These are phyloP conservation scores for Chymomyza procnemis DNA, from an alignment of 2,888 invertebrate species.

Conservation along the genomic window DNA sequence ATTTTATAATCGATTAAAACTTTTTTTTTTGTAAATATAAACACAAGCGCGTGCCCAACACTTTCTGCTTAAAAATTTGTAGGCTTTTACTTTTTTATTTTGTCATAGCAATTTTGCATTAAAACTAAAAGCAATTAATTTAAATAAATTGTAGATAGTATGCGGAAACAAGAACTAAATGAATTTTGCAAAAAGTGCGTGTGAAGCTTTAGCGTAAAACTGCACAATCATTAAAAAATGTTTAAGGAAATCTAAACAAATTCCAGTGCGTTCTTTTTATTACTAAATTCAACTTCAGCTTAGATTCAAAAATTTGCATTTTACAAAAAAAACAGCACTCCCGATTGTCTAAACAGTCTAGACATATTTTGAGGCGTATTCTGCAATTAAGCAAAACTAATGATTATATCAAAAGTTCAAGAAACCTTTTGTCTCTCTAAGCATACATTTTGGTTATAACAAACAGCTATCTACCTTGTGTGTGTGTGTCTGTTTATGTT, in stretches of 20 bases:
- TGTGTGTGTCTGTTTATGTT: constrained; percentile 5
- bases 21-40: constrained; percentile 41
- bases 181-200: constrained; percentile 24
- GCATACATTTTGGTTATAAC: background rate
- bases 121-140: constrained; percentile 3
- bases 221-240: constrained; percentile 38
- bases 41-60: constrained; percentile 34
- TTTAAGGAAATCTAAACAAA: constrained; percentile 47
- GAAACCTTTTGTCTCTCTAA: background rate
- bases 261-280: background rate
- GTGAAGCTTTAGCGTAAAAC: constrained; percentile 51
- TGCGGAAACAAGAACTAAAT: constrained; percentile 13
- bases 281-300: background rate
- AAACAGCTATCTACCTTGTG: constrained; percentile 5
- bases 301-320: background rate
- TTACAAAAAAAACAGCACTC: background rate
- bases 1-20: background rate
- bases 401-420: background rate
- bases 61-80: background rate
- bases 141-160: constrained; percentile 1
- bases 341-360: background rate
- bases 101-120: background rate
- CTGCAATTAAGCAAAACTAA: background rate
- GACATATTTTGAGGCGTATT: background rate
- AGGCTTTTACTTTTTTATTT: background rate